Conservation (phyloP, 2,113 vertebrate genomes). For the Phoxinus phoxinus region DNA sequence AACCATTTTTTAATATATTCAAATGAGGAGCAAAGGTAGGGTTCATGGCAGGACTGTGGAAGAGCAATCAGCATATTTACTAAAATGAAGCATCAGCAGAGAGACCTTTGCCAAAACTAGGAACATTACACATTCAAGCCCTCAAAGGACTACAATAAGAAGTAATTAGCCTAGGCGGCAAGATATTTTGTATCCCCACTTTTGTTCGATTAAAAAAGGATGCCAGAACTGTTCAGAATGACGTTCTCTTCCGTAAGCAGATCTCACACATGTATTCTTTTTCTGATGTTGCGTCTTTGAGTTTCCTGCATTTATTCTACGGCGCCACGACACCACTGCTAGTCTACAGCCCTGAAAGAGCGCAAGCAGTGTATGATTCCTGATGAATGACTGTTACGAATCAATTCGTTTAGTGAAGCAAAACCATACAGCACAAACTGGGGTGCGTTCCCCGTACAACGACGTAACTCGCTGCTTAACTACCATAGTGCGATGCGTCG, state of each 20-base stretch:
- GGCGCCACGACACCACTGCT: neutral
- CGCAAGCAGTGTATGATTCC: neutral
- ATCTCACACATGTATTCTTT: too few species aligned
- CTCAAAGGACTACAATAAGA: neutral
- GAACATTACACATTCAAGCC: neutral
- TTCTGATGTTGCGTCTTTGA: neutral
- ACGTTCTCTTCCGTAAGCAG: neutral
- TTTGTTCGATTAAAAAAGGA: neutral
- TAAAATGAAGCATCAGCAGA: conserved; percentile 68
- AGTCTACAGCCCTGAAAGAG: neutral
- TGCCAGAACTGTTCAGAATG: neutral
- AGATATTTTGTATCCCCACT: neutral
- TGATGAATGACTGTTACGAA: neutral
- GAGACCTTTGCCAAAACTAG: neutral
- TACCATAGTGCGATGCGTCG: too few species aligned
- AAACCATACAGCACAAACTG: neutral
- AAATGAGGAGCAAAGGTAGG: conserved; percentile 65
- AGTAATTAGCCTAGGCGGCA: neutral
- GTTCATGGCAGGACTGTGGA: conserved; percentile 53
- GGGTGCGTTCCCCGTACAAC: too few species aligned
- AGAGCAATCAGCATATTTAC: conserved; percentile 67
- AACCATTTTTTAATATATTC: conserved; percentile 70
- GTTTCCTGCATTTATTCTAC: neutral
- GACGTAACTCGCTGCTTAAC: too few species aligned
- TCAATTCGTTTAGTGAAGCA: neutral